Conservation (phyloP, 2,113 vertebrate genomes). For the Halcyon malimbica region DNA sequence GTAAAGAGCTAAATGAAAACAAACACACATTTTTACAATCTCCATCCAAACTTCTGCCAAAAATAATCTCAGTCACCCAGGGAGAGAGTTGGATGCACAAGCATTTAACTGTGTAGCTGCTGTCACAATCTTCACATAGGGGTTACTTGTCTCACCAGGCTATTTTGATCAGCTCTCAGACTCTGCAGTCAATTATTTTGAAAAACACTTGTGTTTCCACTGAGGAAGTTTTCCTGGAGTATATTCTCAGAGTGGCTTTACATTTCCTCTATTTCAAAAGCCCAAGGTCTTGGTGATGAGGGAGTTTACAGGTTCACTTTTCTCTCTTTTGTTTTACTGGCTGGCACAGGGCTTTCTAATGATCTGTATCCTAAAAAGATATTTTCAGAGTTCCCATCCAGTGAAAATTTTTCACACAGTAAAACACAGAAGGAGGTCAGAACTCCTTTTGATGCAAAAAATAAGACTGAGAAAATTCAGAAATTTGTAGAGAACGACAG, state of each 20-base stretch:
- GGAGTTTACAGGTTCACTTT: neutral
- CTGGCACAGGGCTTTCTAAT: neutral
- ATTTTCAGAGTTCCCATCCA: neutral
- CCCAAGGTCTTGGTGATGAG: neutral
- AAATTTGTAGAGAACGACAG: neutral
- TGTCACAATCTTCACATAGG: neutral
- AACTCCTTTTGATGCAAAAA: neutral
- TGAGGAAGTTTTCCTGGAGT: neutral
- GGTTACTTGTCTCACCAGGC: neutral
- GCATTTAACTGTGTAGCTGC: conserved; percentile 23
- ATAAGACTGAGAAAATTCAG: neutral
- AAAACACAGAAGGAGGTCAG: neutral
- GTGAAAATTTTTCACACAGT: neutral
- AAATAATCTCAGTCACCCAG: neutral
- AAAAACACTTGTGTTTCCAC: neutral
- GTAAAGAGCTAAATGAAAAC: conserved; percentile 1
- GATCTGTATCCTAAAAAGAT: neutral
- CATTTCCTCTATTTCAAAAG: neutral
- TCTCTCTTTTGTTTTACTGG: neutral
- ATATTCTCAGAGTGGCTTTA: neutral
- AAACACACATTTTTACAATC: neutral
- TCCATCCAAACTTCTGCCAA: neutral
- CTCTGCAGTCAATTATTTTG: neutral
- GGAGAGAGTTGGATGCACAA: neutral
- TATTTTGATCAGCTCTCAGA: neutral